phyloP scores from a whole-genome alignment of 2,797 vertebrate genomes.

The Fistularia tabacaria region DNA sequence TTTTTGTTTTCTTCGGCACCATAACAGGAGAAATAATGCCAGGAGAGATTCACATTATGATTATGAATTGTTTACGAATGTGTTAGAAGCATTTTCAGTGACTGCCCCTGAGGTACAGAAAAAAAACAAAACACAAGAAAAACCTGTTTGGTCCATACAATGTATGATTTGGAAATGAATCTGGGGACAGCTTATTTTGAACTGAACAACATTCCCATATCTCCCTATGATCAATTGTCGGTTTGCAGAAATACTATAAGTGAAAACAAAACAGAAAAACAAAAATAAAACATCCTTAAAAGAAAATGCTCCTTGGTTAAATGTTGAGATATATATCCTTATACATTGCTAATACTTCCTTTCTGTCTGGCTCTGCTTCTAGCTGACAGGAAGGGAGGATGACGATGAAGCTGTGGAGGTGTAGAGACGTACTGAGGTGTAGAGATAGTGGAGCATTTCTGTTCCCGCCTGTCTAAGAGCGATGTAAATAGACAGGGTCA shows the following conservation, averaged over 20 bases:
- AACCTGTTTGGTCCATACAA: conserved; percentile 33
- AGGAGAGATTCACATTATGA: conserved; percentile 55
- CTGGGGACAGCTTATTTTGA: no score
- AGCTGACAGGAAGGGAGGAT: conserved; percentile 10
- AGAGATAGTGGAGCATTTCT: conserved; percentile 22
- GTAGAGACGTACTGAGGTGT: conserved; percentile 13
- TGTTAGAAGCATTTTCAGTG: conserved; percentile 27
- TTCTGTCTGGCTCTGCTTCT: conserved; percentile 11
- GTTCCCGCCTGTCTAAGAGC: conserved; percentile 35
- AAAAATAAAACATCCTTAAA: no score
- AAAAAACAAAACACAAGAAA: no score
- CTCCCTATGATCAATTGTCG: not conserved
- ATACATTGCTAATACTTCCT: conserved; percentile 19
- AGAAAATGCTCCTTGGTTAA: not conserved
- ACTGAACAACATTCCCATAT: no score
- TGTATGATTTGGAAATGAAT: conserved; percentile 31
- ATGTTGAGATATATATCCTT: not conserved
- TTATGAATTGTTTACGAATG: conserved; percentile 49
- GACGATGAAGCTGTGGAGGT: not conserved
- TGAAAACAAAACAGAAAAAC: no score
- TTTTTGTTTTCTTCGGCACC: conserved; percentile 14
- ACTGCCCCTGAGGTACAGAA: conserved; percentile 27
- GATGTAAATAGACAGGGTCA: conserved; percentile 66
- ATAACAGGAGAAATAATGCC: conserved; percentile 45
- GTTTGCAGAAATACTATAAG: no score